Evolutionary conservation across 2,888 invertebrate species (phyloP), one percentile per base, ranked within the genome.

Genomic region (Philonicus albiceps): DNA sequence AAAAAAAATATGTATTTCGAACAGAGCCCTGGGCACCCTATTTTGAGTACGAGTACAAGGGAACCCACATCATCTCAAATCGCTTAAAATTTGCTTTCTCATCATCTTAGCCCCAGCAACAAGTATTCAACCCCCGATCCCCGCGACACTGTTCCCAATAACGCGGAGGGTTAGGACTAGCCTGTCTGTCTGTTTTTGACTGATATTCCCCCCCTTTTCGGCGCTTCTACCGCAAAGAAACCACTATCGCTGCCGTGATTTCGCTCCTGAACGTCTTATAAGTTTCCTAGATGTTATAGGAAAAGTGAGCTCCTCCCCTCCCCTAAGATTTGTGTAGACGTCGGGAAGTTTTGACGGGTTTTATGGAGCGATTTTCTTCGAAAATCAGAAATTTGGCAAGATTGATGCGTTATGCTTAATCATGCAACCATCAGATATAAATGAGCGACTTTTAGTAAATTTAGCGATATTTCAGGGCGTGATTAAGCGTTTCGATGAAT

Each of bases 21-120:
- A 37, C 11, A n/a, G 31, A 37, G 75, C 75, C 22, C 13, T 37
- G n/a, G 55, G 55, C 19, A n/a, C 19, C 3, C 64, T 13, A 27
- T 64, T 7, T 64, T 7, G 40, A 49, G 49, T 49, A 34, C n/a
- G 40, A 49, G 49, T 49, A 34, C 19, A 34, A 37, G 27, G 19
- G 80, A 49, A 19, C 49, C 53, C 27, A 31, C 49, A 80, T n/a
- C 80, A 64, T 19, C 22, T 34, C 13, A 22, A 80, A 49, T 40
- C 11, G 49, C 53, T 80, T 80, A 80, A 80, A 80, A 80, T 80
- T 80, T 40, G 80, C 53, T 80, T 80, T 53, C 80, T 80, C 80
- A 80, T 80, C 80, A 80, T 80, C 40, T 19, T 11, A 49, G 34
- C 0, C 49, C 64, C 19, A 31, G 80, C 80, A 80, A 80, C 80